Evolutionary conservation across 2,113 vertebrate genomes (phyloP).

Genomic region (Cottus gobio): DNA sequence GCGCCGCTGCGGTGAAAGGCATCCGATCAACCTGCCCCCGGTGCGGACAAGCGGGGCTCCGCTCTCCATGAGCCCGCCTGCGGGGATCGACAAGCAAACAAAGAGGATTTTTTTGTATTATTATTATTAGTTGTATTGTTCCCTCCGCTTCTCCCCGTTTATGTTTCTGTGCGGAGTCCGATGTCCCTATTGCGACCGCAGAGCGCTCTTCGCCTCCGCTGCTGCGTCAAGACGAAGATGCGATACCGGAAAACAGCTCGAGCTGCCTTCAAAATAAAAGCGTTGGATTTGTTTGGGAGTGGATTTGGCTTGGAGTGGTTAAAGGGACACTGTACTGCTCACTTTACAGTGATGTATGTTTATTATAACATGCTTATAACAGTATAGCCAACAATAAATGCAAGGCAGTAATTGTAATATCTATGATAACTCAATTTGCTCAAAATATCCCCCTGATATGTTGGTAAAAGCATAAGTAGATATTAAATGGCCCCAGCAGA

Average conservation of each 20-base stretch:
- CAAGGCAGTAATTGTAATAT: background rate
- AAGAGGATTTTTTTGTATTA: background rate
- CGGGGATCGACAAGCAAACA: background rate
- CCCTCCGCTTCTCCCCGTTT: slow-evolving; percentile 28
- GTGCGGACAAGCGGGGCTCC: slow-evolving; percentile 63
- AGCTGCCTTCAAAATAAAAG: slow-evolving; percentile 63
- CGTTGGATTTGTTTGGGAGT: no score
- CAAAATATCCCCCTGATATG: background rate
- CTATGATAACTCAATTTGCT: background rate
- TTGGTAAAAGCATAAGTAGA: background rate
- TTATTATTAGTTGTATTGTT: background rate
- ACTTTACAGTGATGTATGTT: background rate
- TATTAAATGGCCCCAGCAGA: background rate
- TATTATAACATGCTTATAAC: no score
- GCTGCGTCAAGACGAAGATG: background rate
- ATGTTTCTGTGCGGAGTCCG: slow-evolving; percentile 33
- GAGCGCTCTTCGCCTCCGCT: slow-evolving; percentile 47
- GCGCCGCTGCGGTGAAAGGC: slow-evolving; percentile 74
- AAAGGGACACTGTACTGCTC: background rate
- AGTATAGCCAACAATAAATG: no score
- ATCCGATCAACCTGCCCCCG: slow-evolving; percentile 76
- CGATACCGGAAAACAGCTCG: background rate
- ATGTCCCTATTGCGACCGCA: slow-evolving; percentile 55
- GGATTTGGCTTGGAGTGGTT: background rate
- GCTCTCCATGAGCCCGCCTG: slow-evolving; percentile 73